Conservation (phyloP, 2,113 vertebrate genomes). For the Myotis brandtii region DNA sequence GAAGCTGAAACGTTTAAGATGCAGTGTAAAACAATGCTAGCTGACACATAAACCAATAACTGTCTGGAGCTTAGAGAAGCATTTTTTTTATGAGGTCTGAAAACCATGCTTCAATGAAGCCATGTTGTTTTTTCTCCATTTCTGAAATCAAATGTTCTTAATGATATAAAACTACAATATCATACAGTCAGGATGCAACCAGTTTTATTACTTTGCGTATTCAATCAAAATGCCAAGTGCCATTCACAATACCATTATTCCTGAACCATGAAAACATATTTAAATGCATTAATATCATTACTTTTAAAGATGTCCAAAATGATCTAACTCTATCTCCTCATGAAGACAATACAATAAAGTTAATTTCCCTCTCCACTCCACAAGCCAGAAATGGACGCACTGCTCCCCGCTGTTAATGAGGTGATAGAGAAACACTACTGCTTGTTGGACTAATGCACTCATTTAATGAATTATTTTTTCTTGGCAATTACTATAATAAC, state of each 20-base stretch:
- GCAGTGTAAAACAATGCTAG: not conserved
- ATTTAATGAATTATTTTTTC: slow-evolving; percentile 75
- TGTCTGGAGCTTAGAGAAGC: slow-evolving; percentile 15
- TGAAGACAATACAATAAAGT: slow-evolving; percentile 73
- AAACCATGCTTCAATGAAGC: slow-evolving; percentile 62
- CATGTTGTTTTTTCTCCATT: slow-evolving; percentile 35
- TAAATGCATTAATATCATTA: slow-evolving; percentile 67
- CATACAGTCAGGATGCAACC: slow-evolving; percentile 53
- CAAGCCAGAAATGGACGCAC: slow-evolving; percentile 9
- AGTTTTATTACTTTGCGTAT: slow-evolving; percentile 73
- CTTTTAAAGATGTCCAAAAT: slow-evolving; percentile 67
- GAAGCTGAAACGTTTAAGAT: not conserved
- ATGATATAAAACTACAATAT: slow-evolving; percentile 59
- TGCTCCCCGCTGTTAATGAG: slow-evolving; percentile 68
- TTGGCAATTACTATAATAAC: slow-evolving; percentile 77
- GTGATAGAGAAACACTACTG: slow-evolving; percentile 55
- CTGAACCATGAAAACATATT: slow-evolving; percentile 65
- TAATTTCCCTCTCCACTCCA: slow-evolving; percentile 60
- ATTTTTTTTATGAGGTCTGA: slow-evolving; percentile 68
- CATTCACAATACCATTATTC: slow-evolving; percentile 66
- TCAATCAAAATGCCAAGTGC: slow-evolving; percentile 65
- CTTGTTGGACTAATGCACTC: slow-evolving; percentile 54
- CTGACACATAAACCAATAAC: slow-evolving; percentile 52
- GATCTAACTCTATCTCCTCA: slow-evolving; percentile 66
- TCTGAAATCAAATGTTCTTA: slow-evolving; percentile 66